Base-by-base conservation (phyloP, 2,797 vertebrate genomes). In the Thunnus albacares region DNA sequence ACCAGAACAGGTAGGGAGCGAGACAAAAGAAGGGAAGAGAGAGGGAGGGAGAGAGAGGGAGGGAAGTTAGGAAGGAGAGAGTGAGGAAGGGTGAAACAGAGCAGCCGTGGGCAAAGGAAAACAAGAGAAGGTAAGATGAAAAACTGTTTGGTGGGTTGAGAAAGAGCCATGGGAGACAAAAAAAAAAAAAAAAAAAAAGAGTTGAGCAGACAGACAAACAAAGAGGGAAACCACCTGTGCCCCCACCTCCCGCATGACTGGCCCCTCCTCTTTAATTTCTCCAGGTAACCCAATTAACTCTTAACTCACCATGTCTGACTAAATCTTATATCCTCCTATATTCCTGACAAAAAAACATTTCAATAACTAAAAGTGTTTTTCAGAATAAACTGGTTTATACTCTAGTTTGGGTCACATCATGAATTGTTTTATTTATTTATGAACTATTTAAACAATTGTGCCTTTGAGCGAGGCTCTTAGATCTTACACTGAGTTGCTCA, bases 21-120 rank as follows among this genome's bases (percentile, higher is more conserved):
- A 76, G 49, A 84, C 57, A 90, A 87, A 87, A 62, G 69, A 38
- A 74, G 43, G 56, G 41, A 78, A 58, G 53, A 57, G 13, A 64
- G 59, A 57, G 13, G 64, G 35, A 71, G 49, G 35, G 52, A 69
- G 49, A 45, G 52, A 69, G 43, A 58, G 49, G 41, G 59, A 66
- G 30, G 69, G 22, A 69, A 66, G 77, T 11, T 24, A 59, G 75
- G 61, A 76, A 80, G 51, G 4, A 64, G 43, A 56, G 17, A 62
- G 49, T 4, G 20, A 77, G 68, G 67, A 60, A 45, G 74, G 45
- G 53, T 75, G 59, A 77, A 75, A 73, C 15, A 56, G 53, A 66
- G 20, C 2, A 53, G 68, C 41, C 12, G 0, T 0, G 4, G 26
- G 58, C 41, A 24, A 35, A n/a, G 15, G 5, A 1, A 1, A 33